Evolutionary conservation across 2,113 vertebrate species (phyloP), one percentile per base, ranked within the genome.

Genomic region (Bufo bufo): DNA sequence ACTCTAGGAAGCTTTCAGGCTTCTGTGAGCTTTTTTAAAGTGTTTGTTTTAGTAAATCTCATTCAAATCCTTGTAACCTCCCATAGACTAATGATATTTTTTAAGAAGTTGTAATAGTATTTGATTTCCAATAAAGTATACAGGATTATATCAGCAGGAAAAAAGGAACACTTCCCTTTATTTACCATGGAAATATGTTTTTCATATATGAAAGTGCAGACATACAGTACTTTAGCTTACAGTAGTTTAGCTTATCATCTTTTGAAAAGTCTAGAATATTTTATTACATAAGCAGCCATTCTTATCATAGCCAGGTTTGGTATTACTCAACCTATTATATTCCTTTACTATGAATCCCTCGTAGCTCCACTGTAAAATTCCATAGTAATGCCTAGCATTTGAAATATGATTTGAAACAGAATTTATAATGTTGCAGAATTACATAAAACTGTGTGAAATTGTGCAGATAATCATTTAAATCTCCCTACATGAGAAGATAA

Each of bases 401-500:
- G 94, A 97, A 96, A 97, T 96, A 95, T 95, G 95, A 96, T 97
- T 96, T 95, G 96, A 96, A 95, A 94, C 94, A 91, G 93, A 95
- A 96, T 96, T 96, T 95, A 93, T 96, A 97, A 96, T 95, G 95
- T 95, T 90, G 0, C 93, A 92, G 95, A 97, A 96, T 97, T 96
- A 95, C 96, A 96, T 95, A 95, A 97, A 97, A 97, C 94, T 93
- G 96, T 97, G 97, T 99, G 97, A 99, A 99, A 99, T 99, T 96
- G 97, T 97, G 97, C 97, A 98, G 97, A 97, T 99, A 99, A 99
- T 99, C 98, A 96, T 97, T 97, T 99, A 99, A 99, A 99, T 98
- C 97, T 97, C 96, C 96, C 96, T 97, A 99, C 98, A 99, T 96
- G 97, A 96, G 97, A 98, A 97, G 97, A 98, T 99, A 99, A 99